Evolutionary conservation across 2,888 invertebrate genomes (phyloP).

Genomic region (Noctua janthina): DNA sequence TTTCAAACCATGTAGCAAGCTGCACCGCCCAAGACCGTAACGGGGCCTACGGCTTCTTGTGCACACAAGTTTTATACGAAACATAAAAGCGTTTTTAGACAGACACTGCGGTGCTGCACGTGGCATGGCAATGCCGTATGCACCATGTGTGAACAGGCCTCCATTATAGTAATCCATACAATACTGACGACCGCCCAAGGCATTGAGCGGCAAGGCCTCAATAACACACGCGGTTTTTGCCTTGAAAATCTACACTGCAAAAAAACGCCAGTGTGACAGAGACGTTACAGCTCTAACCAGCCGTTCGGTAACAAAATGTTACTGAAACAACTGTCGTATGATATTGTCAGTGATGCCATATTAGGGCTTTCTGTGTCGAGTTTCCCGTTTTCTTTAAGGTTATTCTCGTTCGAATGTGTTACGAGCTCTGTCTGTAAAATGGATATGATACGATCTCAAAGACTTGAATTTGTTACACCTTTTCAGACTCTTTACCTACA

Average conservation of each 20-base stretch:
- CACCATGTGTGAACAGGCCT: background rate
- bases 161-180: background rate
- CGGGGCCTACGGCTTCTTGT: background rate
- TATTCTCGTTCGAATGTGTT: slow-evolving; percentile 13
- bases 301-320: slow-evolving; percentile 34
- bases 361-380: slow-evolving; percentile 21
- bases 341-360: slow-evolving; percentile 29
- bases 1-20: background rate
- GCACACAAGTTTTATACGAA: background rate
- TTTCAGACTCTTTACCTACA: slow-evolving; percentile 3
- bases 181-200: background rate
- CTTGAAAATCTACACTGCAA: background rate
- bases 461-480: slow-evolving; percentile 9
- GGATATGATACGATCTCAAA: slow-evolving; percentile 12
- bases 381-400: slow-evolving; percentile 21
- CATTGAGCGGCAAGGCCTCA: background rate
- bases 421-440: background rate
- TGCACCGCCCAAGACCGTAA: background rate
- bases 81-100: background rate
- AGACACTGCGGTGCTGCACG: background rate
- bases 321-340: slow-evolving; percentile 13
- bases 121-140: background rate
- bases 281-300: slow-evolving; percentile 25
- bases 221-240: background rate
- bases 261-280: background rate